These are phyloP conservation scores for Smithornis capensis DNA, from an alignment of 2,113 vertebrate species.

Conservation along the genomic window DNA sequence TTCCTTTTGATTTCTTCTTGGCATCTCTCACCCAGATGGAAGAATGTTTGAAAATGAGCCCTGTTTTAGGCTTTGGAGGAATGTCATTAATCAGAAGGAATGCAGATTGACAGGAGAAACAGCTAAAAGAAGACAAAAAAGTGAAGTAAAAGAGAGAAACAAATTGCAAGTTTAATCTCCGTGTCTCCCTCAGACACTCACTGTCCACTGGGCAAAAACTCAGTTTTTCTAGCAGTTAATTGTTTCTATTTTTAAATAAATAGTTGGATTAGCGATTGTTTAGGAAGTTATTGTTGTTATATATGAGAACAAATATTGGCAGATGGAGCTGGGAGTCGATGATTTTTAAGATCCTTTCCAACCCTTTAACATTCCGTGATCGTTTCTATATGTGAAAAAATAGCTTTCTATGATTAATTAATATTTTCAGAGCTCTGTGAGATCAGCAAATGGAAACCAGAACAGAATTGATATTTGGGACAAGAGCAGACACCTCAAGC, in stretches of 20 bases:
- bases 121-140: background rate
- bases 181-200: rapidly evolving
- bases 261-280: background rate
- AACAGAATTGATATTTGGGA: rapidly evolving
- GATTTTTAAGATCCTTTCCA: background rate
- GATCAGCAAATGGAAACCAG: background rate
- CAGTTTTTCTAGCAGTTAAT: background rate
- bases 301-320: rapidly evolving
- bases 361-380: background rate
- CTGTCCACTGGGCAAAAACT: background rate
- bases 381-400: background rate
- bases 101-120: background rate
- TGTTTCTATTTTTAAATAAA: background rate
- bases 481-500: background rate
- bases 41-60: background rate
- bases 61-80: background rate
- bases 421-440: background rate
- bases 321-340: background rate
- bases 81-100: background rate
- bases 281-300: background rate
- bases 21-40: rapidly evolving
- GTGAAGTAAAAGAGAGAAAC: background rate
- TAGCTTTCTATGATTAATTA: background rate
- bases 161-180: background rate
- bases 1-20: background rate